Evolutionary conservation across 2,888 invertebrate genomes (phyloP).

Genomic region (Nasonovia ribisnigri): DNA sequence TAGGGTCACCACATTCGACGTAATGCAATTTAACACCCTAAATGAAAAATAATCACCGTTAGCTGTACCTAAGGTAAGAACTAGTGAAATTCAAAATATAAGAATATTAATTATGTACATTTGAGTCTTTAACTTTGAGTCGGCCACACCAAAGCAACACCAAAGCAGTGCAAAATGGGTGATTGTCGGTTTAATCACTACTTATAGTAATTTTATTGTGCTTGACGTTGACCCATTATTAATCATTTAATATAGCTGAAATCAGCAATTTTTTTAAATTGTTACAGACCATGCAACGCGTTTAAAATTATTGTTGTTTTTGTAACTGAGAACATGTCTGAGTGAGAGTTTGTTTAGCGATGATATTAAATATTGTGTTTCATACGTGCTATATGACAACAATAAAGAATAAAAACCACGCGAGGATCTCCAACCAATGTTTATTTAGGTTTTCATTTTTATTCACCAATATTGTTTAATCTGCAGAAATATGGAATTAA

Average conservation of each 20-base stretch:
- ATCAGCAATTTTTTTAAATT: too few species aligned
- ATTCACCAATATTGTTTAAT: neutral
- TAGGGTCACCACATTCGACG: conserved; percentile 77
- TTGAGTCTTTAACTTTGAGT: neutral
- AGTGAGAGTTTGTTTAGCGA: neutral
- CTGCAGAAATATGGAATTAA: neutral
- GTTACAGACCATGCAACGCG: too few species aligned
- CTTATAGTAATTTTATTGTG: too few species aligned
- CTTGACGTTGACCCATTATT: too few species aligned
- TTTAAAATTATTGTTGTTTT: neutral
- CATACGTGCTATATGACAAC: neutral
- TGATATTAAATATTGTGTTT: neutral
- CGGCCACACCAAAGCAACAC: too few species aligned
- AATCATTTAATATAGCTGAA: too few species aligned
- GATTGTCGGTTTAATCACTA: too few species aligned
- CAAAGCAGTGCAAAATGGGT: too few species aligned
- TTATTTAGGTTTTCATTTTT: neutral
- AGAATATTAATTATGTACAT: neutral
- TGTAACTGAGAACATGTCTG: neutral
- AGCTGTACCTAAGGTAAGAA: neutral
- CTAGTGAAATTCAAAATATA: neutral
- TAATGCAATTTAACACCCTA: conserved; percentile 82
- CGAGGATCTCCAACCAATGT: neutral
- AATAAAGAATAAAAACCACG: too few species aligned
- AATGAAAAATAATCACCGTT: conserved; percentile 67